Conservation (phyloP, 2,113 vertebrate genomes). For the Gasterosteus nipponicus region DNA sequence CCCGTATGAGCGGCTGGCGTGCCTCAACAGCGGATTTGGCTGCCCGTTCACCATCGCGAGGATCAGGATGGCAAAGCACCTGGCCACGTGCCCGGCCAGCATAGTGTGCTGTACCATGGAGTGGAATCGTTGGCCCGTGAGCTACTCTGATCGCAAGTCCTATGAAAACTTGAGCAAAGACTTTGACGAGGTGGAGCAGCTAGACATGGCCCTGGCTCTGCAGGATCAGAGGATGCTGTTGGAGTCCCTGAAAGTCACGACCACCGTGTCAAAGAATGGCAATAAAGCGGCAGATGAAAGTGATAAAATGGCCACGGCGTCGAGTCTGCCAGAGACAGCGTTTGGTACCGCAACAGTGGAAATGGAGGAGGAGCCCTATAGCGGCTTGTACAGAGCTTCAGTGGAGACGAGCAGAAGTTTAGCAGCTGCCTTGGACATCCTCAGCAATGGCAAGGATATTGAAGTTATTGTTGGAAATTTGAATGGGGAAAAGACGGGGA, state of each 20-base stretch:
- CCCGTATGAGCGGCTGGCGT: conserved; percentile 93
- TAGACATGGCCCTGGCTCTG: conserved; percentile 97
- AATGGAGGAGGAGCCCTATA: conserved; percentile 90
- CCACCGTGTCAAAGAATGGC: conserved; percentile 88
- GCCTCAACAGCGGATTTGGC: conserved; percentile 92
- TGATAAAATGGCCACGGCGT: conserved; percentile 82
- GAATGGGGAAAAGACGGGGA: conserved; percentile 75
- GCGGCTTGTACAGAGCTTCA: conserved; percentile 89
- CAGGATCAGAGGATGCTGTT: conserved; percentile 98
- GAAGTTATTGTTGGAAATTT: conserved; percentile 84
- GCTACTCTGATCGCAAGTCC: conserved; percentile 95
- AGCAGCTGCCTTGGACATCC: conserved; percentile 92
- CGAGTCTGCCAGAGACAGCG: conserved; percentile 75
- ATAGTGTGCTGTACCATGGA: conserved; percentile 99
- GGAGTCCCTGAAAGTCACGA: conserved; percentile 95
- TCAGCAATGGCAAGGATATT: conserved; percentile 89
- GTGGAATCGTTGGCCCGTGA: conserved; percentile 99
- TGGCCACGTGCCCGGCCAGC: conserved; percentile 93
- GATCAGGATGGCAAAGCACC: conserved; percentile 93
- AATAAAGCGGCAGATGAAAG: conserved; percentile 80
- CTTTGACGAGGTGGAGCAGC: conserved; percentile 94
- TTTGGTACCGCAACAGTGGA: conserved; percentile 83
- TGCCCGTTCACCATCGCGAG: conserved; percentile 91
- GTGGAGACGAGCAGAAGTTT: conserved; percentile 91
- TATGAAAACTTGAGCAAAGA: conserved; percentile 97